Percentiles rank a stretch among this genome's conserved stretches.
These are phyloP conservation scores for Acestrorhynchus altus DNA, from an alignment of 2,797 vertebrate species.

Conservation along the genomic window DNA sequence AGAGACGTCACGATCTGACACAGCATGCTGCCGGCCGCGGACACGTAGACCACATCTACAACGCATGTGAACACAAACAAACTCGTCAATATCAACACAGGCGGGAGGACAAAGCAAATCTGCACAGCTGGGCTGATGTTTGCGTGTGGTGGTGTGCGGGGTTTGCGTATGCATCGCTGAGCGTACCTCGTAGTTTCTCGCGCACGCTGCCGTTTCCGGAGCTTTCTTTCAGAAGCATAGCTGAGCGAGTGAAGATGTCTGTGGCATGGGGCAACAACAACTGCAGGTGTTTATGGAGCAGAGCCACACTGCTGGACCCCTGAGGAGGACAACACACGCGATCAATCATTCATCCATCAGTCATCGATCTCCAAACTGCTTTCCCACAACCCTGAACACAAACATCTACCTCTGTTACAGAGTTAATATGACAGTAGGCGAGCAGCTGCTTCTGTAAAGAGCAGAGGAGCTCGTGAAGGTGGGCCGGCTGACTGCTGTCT, in stretches of 20 bases:
- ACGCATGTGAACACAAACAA: background rate
- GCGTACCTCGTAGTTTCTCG: conserved; percentile 90
- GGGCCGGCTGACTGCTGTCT: conserved; percentile 96
- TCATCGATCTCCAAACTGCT: too few species aligned
- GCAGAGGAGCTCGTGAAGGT: conserved; percentile 95
- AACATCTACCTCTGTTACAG: conserved; percentile 86
- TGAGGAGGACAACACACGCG: conserved; percentile 59
- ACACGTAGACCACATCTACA: conserved; percentile 94
- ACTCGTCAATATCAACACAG: background rate
- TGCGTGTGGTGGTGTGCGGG: background rate
- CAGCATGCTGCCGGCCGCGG: conserved; percentile 96
- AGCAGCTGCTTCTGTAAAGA: conserved; percentile 96
- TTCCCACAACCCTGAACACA: background rate
- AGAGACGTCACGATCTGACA: conserved; percentile 94
- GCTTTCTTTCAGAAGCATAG: conserved; percentile 90
- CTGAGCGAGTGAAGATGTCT: conserved; percentile 94
- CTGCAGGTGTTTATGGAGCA: conserved; percentile 97
- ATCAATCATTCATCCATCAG: background rate
- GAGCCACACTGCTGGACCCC: conserved; percentile 95
- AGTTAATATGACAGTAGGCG: conserved; percentile 95
- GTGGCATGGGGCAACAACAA: conserved; percentile 94
- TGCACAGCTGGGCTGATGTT: background rate
- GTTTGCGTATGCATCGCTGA: background rate
- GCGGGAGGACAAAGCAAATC: background rate
- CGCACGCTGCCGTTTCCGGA: conserved; percentile 93